phyloP scores from a whole-genome alignment of 1,140 invertebrate genomes.

The Bombus difficillimus region DNA sequence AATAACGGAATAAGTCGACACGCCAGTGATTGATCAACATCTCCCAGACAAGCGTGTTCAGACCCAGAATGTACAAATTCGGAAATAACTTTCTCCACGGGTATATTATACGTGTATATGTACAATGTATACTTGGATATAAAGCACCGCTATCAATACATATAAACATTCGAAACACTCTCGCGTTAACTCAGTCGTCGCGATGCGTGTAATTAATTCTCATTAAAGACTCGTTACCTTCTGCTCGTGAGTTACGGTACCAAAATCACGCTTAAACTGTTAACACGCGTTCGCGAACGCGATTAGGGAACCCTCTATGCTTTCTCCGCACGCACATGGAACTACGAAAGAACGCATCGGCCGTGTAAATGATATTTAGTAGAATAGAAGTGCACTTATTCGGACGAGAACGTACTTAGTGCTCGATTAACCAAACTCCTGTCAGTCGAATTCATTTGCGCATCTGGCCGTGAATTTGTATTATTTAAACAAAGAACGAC shows the following conservation, averaged over 20 bases:
- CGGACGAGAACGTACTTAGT: neutral
- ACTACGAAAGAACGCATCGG: neutral
- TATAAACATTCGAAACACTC: neutral
- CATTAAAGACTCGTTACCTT: slow-evolving; percentile 9
- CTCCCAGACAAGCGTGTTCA: neutral
- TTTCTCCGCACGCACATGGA: neutral
- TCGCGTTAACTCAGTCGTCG: neutral
- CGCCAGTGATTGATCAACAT: neutral
- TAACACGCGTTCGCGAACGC: neutral
- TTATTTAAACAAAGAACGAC: neutral
- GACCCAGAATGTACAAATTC: neutral
- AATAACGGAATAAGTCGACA: neutral
- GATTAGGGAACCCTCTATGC: neutral
- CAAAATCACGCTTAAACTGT: neutral
- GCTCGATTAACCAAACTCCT: no score
- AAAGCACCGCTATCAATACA: neutral
- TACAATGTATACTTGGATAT: neutral
- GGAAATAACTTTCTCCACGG: neutral
- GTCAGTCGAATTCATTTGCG: no score
- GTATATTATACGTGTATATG: neutral
- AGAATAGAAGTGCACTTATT: neutral
- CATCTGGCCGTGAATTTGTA: no score
- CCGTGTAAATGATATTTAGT: slow-evolving; percentile 17
- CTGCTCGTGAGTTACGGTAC: neutral
- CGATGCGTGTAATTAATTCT: slow-evolving; percentile 6